phyloP scores from a whole-genome alignment of 2,113 vertebrate genomes.

The Chrysochloris asiatica region DNA sequence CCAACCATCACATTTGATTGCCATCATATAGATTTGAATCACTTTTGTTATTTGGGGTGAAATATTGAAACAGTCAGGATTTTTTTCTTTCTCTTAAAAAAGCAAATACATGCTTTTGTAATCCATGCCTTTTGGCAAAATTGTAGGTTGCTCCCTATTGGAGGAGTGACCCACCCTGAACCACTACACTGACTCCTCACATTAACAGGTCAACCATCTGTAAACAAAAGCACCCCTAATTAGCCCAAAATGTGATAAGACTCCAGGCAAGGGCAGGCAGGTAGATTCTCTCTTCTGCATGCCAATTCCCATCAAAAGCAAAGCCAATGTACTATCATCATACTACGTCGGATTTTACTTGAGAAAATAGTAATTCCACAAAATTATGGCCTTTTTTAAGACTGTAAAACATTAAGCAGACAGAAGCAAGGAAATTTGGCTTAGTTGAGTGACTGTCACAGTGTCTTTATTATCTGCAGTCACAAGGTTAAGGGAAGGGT shows the following conservation, averaged over 20 bases:
- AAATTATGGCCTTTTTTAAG: slow-evolving; percentile 28
- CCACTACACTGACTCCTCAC: neutral
- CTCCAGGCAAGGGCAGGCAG: neutral
- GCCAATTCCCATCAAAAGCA: neutral
- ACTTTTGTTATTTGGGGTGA: slow-evolving; percentile 53
- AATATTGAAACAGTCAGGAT: slow-evolving; percentile 45
- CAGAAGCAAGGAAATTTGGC: neutral
- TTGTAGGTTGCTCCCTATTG: neutral
- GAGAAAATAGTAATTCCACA: neutral
- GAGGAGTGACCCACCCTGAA: neutral
- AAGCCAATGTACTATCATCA: slow-evolving; percentile 27
- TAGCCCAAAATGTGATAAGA: slow-evolving; percentile 12
- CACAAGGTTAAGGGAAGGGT: neutral
- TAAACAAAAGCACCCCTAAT: slow-evolving; percentile 24
- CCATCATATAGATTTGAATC: neutral
- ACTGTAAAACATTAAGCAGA: neutral
- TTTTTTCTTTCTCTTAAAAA: slow-evolving; percentile 40
- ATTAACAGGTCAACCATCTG: slow-evolving; percentile 33
- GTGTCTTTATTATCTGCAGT: neutral
- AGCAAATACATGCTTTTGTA: slow-evolving; percentile 59
- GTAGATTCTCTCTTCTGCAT: neutral
- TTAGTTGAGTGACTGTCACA: rapidly evolving
- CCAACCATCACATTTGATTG: neutral
- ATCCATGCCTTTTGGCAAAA: slow-evolving; percentile 1
- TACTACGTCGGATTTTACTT: neutral